Conservation (phyloP, 2,888 invertebrate genomes). For the Tetragnatha montana region DNA sequence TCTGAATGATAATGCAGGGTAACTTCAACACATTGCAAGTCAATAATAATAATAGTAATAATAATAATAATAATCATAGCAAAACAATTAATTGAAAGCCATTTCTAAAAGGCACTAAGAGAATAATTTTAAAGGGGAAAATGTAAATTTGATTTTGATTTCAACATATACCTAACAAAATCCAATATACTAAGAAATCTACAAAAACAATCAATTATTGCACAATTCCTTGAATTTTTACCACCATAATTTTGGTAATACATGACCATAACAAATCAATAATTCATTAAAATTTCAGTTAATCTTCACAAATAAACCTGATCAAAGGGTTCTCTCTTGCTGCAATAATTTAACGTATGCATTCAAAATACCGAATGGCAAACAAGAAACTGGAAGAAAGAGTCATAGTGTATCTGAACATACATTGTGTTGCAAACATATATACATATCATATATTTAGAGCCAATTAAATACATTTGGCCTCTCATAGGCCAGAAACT, state of each 20-base stretch:
- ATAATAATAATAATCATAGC: neutral
- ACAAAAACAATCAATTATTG: slow-evolving; percentile 62
- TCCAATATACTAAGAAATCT: slow-evolving; percentile 38
- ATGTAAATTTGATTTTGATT: slow-evolving; percentile 25
- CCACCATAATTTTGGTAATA: slow-evolving; percentile 27
- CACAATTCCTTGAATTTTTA: slow-evolving; percentile 49
- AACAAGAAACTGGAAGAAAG: slow-evolving; percentile 49
- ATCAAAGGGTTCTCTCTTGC: slow-evolving; percentile 63
- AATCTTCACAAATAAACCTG: slow-evolving; percentile 56
- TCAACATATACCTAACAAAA: slow-evolving; percentile 41
- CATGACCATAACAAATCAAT: slow-evolving; percentile 33
- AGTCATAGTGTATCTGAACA: slow-evolving; percentile 45
- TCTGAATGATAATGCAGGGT: too few species aligned
- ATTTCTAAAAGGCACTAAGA: slow-evolving; percentile 37
- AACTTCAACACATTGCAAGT: too few species aligned
- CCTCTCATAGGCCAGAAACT: slow-evolving; percentile 45
- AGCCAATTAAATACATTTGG: slow-evolving; percentile 42
- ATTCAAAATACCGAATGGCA: slow-evolving; percentile 52
- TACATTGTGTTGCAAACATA: slow-evolving; percentile 59
- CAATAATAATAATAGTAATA: too few species aligned
- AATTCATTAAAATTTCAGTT: slow-evolving; percentile 15
- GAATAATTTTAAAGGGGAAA: slow-evolving; percentile 3
- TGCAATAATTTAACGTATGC: slow-evolving; percentile 54
- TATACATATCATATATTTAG: slow-evolving; percentile 61
- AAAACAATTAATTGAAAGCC: slow-evolving; percentile 22